These are phyloP conservation scores for Eilema depressum DNA, from an alignment of 2,888 invertebrate genomes.

Conservation along the genomic window DNA sequence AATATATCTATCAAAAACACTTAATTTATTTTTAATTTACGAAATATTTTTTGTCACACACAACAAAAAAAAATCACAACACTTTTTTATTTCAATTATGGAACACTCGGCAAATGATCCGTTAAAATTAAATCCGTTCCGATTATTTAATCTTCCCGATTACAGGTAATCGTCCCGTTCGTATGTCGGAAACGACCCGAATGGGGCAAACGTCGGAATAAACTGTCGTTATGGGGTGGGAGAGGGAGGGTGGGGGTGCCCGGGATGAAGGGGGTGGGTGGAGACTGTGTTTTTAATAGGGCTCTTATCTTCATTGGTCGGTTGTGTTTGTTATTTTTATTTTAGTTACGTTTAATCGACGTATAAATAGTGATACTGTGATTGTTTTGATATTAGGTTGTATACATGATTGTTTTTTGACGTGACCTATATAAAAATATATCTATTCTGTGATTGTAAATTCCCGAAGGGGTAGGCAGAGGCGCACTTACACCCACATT, in stretches of 20 bases:
- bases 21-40: neutral
- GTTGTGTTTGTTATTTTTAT: constrained; percentile 19
- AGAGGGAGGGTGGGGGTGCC: constrained; percentile 57
- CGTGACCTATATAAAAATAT: too few species aligned
- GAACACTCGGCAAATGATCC: constrained; percentile 6
- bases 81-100: constrained; percentile 2
- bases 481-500: too few species aligned
- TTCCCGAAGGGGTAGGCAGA: too few species aligned
- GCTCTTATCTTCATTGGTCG: constrained; percentile 38
- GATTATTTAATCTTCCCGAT: constrained; percentile 50
- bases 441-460: too few species aligned
- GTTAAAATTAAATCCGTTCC: constrained; percentile 17
- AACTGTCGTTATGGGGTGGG: constrained; percentile 68
- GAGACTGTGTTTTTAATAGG: constrained; percentile 40
- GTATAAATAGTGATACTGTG: neutral
- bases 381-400: neutral
- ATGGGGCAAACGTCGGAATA: constrained; percentile 66
- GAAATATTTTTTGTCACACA: neutral
- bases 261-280: constrained; percentile 47
- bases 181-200: constrained; percentile 73
- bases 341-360: neutral
- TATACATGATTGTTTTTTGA: neutral
- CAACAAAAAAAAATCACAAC: constrained; percentile 11
- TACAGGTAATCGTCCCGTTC: constrained; percentile 67
- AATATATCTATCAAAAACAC: neutral